A percentile compares a stretch with the other conserved stretches of the same genome.
Evolutionary conservation across 2,888 invertebrate genomes (phyloP).

Genomic region (Kuschelorhynchus macadamiae): DNA sequence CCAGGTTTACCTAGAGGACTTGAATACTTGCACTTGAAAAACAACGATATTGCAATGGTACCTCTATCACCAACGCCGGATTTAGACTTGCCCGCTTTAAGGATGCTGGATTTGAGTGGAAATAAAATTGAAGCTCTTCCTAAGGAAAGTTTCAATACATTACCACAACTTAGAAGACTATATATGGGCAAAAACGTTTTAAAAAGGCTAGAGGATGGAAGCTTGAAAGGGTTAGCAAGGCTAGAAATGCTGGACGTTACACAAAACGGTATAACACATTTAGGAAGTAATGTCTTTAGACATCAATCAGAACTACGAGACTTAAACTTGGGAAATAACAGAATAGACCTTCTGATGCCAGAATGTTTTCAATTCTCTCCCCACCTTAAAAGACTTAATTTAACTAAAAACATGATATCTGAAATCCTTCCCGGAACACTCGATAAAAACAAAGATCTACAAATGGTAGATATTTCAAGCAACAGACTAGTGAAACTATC

Average conservation of each 20-base stretch:
- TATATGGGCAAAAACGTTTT: constrained; percentile 83
- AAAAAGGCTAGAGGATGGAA: constrained; percentile 77
- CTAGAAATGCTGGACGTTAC: constrained; percentile 83
- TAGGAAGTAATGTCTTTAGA: constrained; percentile 77
- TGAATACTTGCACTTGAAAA: constrained; percentile 80
- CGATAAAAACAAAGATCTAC: constrained; percentile 76
- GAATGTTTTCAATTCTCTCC: constrained; percentile 78
- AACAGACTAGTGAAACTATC: constrained; percentile 84
- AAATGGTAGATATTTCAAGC: constrained; percentile 83
- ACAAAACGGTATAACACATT: constrained; percentile 79
- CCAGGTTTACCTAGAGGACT: constrained; percentile 83
- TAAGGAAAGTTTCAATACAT: constrained; percentile 75
- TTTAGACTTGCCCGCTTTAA: constrained; percentile 79
- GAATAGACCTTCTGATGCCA: constrained; percentile 79
- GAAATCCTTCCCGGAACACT: constrained; percentile 78
- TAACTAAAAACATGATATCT: constrained; percentile 82
- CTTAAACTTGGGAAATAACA: constrained; percentile 83
- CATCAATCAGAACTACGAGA: constrained; percentile 77
- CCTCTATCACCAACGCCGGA: constrained; percentile 78
- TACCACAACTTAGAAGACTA: constrained; percentile 78
- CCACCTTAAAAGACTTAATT: constrained; percentile 77
- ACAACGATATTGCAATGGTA: constrained; percentile 79
- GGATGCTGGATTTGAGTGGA: constrained; percentile 81
- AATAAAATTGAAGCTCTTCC: constrained; percentile 82
- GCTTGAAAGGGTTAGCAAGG: constrained; percentile 78